Conservation (phyloP, 2,797 vertebrate genomes). For the Falco concolor region DNA sequence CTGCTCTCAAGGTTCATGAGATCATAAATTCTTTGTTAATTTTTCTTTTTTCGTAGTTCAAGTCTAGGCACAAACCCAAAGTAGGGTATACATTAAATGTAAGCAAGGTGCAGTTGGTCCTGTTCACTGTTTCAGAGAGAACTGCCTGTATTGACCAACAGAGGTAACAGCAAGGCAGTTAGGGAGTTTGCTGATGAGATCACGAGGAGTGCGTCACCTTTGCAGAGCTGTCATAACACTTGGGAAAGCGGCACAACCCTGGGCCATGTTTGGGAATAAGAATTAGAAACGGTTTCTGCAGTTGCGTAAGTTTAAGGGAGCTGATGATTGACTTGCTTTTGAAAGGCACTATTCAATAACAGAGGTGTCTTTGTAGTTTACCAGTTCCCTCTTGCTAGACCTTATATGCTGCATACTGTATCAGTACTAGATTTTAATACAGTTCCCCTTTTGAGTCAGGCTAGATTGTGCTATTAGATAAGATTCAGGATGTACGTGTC, state of each 20-base stretch:
- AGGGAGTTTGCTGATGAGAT: neutral
- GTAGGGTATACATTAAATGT: neutral
- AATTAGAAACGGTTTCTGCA: neutral
- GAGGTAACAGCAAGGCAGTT: neutral
- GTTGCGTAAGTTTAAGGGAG: neutral
- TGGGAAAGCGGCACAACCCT: neutral
- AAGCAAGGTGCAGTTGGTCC: neutral
- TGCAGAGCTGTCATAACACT: neutral
- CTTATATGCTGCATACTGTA: neutral
- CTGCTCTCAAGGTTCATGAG: constrained; percentile 56
- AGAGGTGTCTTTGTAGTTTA: neutral
- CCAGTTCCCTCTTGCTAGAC: neutral
- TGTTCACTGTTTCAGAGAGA: neutral
- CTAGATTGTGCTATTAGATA: neutral
- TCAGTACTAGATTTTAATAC: neutral
- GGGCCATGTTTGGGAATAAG: neutral
- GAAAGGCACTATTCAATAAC: neutral
- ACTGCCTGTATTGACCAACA: neutral
- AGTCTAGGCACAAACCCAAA: neutral
- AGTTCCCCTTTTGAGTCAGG: neutral
- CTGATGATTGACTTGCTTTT: neutral
- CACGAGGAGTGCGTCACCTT: neutral
- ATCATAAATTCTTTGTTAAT: constrained; percentile 52
- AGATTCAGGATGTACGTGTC: neutral
- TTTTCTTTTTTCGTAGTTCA: neutral